A percentile compares a stretch with the other conserved stretches of the same genome.
These are phyloP conservation scores for Notoglanidium macrostoma DNA, from an alignment of 2,797 vertebrate genomes.

Conservation along the genomic window DNA sequence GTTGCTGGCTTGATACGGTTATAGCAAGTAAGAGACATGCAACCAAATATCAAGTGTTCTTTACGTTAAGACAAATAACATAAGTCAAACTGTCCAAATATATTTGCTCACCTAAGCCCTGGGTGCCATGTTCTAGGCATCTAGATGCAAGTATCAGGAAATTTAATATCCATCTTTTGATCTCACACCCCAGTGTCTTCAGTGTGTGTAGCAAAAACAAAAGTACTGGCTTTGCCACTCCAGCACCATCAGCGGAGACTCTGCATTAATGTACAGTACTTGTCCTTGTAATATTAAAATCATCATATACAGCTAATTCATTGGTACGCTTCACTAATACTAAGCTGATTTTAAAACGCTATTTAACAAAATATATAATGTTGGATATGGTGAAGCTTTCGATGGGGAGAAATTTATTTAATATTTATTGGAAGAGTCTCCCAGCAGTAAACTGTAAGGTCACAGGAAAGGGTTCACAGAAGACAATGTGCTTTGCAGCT, in stretches of 20 bases:
- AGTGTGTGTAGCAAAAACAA: neutral
- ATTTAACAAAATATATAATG: neutral
- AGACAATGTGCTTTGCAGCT: neutral
- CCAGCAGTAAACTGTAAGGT: neutral
- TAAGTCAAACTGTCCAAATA: neutral
- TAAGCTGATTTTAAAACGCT: neutral
- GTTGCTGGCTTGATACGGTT: slow-evolving; percentile 65
- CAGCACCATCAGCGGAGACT: neutral
- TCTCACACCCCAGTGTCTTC: neutral
- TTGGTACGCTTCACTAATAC: neutral
- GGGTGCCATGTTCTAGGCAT: neutral
- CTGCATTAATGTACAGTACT: neutral
- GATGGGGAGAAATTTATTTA: neutral
- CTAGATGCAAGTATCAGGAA: neutral
- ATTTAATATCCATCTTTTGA: neutral
- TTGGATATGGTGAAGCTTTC: neutral
- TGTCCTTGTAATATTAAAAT: neutral
- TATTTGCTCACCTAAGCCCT: no score
- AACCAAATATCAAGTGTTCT: neutral
- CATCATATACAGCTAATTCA: neutral
- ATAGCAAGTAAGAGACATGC: neutral
- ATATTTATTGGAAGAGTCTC: neutral
- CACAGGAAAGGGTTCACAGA: neutral
- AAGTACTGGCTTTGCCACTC: neutral
- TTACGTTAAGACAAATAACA: neutral